A percentile compares a stretch with the other conserved stretches of the same genome.
Conservation (phyloP, 2,113 vertebrate genomes). For the Centropus unirufus region DNA sequence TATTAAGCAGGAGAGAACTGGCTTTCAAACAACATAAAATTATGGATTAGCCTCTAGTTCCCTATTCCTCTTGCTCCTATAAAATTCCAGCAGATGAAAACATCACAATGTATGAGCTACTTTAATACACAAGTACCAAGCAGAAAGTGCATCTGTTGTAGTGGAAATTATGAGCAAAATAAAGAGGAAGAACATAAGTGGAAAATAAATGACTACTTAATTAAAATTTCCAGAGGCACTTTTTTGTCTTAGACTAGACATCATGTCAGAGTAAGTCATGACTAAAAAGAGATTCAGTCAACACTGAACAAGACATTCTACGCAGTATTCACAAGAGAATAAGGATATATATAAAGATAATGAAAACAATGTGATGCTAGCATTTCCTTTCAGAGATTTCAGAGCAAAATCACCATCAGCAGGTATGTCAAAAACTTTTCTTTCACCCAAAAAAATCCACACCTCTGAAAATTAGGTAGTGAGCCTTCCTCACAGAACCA, state of each 20-base stretch:
- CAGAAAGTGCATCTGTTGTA: not conserved
- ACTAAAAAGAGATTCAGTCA: not conserved
- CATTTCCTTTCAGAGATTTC: not conserved
- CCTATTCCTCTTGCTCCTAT: not conserved
- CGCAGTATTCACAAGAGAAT: not conserved
- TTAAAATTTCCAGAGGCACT: not conserved
- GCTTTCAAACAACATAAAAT: conserved; percentile 11
- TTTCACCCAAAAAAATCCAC: not conserved
- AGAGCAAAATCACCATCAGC: not conserved
- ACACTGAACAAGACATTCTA: not conserved
- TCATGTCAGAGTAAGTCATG: not conserved
- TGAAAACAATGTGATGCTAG: not conserved
- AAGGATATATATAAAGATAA: not conserved
- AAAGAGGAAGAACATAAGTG: not conserved
- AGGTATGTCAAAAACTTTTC: not conserved
- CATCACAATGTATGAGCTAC: not conserved
- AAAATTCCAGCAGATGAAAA: not conserved
- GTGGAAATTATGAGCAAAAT: not conserved
- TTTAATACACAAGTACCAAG: not conserved
- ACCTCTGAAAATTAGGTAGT: not conserved
- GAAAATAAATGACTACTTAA: not conserved
- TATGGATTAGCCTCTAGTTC: not conserved
- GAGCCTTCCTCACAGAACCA: not conserved
- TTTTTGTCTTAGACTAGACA: not conserved
- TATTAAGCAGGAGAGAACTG: not conserved